Base-by-base conservation (phyloP, 2,797 vertebrate species). In the Rhynchotus rufescens region DNA sequence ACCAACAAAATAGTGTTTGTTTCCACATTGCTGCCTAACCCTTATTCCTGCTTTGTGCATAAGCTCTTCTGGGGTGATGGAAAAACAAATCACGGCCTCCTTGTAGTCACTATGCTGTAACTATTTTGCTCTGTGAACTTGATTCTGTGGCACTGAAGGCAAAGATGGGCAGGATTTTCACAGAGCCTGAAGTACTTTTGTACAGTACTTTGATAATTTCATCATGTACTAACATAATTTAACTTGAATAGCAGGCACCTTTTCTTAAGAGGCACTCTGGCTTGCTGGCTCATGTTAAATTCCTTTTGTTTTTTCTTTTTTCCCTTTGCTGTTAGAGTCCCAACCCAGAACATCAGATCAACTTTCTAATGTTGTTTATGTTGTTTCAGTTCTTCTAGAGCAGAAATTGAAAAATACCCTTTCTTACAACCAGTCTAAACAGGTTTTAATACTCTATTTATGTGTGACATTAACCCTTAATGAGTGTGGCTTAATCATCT, bases 341-440 rank as follows among this genome's bases (percentile, higher is more conserved):
- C 30, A 66, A 62, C 44, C 34, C 54, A 52, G 78, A 91, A 74
- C 19, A 64, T 42, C 51, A 75, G 64, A 38, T 88, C 80, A 88
- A 60, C 67, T 71, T 92, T 86, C 30, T 77, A 15, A 64, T 74
- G 45, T 76, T 86, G 76, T 74, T 93, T 75, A 56, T 82, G 20
- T 80, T 82, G 59, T 72, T 92, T 88, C 51, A 91, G 49, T 64
- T 87, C 42, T 82, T 30, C 38, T 88, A 32, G 38, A 94, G 56
- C 38, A 60, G 73, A 73, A 73, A 16, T 30, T 87, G 69, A 80
- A 86, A 92, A 87, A 86, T 61, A 15, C 80, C 90, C 22, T 54
- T 90, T 94, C 66, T 92, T 28, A 4, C 75, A 91, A 90, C 45
- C 12, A 67, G 61, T 66, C 59, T 93, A 90, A 94, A 69, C 62